Base-by-base conservation (phyloP, 2,797 vertebrate species). In the Chromobotia macracanthus region DNA sequence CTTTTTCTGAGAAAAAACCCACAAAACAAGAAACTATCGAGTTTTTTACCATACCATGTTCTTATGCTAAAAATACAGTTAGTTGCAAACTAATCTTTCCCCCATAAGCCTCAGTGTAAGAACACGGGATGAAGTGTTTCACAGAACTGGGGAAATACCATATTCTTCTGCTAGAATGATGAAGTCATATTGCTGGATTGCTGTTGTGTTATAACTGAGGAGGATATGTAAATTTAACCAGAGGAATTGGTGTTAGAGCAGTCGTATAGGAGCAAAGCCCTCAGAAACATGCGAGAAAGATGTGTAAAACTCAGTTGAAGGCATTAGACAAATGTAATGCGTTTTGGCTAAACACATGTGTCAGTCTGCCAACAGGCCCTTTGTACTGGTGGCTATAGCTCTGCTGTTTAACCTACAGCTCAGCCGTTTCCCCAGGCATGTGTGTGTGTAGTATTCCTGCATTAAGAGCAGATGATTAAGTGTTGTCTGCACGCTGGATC, bases 381-480 rank as follows among this genome's bases (percentile, higher is more conserved):
- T 72, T 79, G 64, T 79, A 72, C 67, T 41, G 67, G 76, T 78
- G 76, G 76, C 76, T 78, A 66, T 66, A 79, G 69, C 51, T 8
- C 13, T 79, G 67, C 67, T 65, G 78, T 76, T 55, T 77, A 73
- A 71, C 75, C 60, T 21, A 66, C 67, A 70, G 84, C 84, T 83
- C 81, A 83, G 81, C 61, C 53, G 60, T 83, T 83, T 81, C 84
- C 84, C 67, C 76, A 66, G 84, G 84, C 84, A 35, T 21, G 64
- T 80, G 18, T 82, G 76, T 72, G 69, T 76, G 82, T 74, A 72
- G 55, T 71, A 56, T 63, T 25, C 67, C 66, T 56, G 74, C 61
- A 11, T 85, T 83, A 79, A 83, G 81, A 80, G 60, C 67, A 74
- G 79, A 83, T 77, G 84, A 85, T 85, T 85, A 85, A 85, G 84